These are phyloP conservation scores for Microchrysa polita DNA, from an alignment of 2,888 invertebrate genomes.

Conservation along the genomic window DNA sequence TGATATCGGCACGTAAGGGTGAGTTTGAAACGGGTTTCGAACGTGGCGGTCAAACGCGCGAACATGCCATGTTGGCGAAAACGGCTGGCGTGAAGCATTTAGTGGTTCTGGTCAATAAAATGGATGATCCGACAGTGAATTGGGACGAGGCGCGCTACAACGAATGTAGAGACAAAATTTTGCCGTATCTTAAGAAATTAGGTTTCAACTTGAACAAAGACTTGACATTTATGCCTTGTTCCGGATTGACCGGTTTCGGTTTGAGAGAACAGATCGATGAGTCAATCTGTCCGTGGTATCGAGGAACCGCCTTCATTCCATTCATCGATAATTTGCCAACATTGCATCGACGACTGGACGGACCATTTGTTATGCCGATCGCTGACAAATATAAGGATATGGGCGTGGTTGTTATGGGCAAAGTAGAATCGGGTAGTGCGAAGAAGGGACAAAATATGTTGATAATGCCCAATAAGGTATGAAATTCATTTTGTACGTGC, in stretches of 20 bases:
- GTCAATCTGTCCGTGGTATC: constrained; percentile 85
- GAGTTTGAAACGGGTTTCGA: constrained; percentile 99
- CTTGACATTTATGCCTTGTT: constrained; percentile 96
- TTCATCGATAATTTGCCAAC: constrained; percentile 95
- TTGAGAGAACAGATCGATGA: constrained; percentile 83
- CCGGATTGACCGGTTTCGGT: constrained; percentile 95
- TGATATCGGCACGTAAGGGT: constrained; percentile 98
- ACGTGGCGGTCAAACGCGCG: constrained; percentile 97
- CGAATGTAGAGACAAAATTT: constrained; percentile 98
- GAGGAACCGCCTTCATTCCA: constrained; percentile 94
- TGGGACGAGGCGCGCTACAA: constrained; percentile 95
- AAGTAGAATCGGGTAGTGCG: constrained; percentile 96
- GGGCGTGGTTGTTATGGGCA: constrained; percentile 99
- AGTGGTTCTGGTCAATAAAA: constrained; percentile 98
- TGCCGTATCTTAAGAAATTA: constrained; percentile 96
- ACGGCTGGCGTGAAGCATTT: constrained; percentile 98
- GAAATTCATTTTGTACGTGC: too few relatives aligned
- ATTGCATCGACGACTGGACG: constrained; percentile 89
- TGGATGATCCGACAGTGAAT: constrained; percentile 99
- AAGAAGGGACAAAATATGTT: constrained; percentile 90
- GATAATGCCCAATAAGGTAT: constrained; percentile 98
- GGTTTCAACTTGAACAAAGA: constrained; percentile 97
- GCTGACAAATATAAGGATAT: constrained; percentile 99
- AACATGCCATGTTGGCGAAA: constrained; percentile 99
- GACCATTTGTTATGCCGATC: constrained; percentile 97